A percentile compares a stretch with the other conserved stretches of the same genome.
These are phyloP conservation scores for Acinonyx jubatus DNA, from an alignment of 2,113 vertebrate species.

Conservation along the genomic window DNA sequence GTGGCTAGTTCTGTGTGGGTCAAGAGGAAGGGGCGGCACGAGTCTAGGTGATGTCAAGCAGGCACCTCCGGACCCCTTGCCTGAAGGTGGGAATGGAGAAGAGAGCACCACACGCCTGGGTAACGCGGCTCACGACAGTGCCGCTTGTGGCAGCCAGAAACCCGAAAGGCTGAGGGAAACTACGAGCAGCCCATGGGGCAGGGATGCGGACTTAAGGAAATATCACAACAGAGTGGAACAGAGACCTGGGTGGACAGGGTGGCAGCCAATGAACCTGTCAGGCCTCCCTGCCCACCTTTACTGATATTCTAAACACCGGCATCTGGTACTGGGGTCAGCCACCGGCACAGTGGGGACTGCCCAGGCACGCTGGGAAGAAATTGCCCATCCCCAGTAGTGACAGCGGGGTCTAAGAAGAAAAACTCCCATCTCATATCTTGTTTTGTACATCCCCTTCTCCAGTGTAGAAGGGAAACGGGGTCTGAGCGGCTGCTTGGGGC, in stretches of 20 bases:
- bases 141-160: background rate
- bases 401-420: background rate
- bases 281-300: background rate
- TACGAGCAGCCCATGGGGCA: too few relatives aligned
- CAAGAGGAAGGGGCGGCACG: background rate
- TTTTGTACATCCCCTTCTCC: background rate
- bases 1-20: background rate
- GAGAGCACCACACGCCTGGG: background rate
- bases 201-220: background rate
- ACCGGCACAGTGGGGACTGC: background rate
- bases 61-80: too few relatives aligned
- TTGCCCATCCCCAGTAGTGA: background rate
- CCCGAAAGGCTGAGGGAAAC: background rate
- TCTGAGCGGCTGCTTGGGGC: too few relatives aligned
- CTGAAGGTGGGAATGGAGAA: background rate
- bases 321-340: too few relatives aligned
- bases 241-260: background rate
- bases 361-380: background rate
- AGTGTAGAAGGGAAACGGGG: background rate
- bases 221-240: background rate
- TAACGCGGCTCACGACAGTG: accelerated
- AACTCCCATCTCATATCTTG: background rate
- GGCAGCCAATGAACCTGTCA: background rate
- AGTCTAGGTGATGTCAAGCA: background rate
- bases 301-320: background rate